Percentiles rank a stretch among this genome's conserved stretches.
These are phyloP conservation scores for Stichodactyla mertensii DNA, from an alignment of 64 coral and sea anemone genomes.

Conservation along the genomic window DNA sequence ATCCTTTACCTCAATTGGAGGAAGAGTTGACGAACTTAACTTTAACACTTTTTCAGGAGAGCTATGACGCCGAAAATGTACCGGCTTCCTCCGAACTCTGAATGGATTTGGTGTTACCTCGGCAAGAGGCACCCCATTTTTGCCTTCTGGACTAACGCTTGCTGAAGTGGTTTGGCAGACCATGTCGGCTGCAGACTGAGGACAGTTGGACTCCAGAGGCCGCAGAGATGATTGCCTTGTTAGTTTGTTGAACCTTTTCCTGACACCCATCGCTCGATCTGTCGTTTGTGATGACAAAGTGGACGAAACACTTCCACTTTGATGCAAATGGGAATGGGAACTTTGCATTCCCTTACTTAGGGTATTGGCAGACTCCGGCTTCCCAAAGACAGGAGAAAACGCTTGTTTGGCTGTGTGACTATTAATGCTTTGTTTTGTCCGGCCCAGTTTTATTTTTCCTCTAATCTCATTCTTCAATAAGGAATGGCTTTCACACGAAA, in stretches of 20 bases:
- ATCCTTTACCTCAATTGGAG: not conserved
- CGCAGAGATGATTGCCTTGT: not conserved
- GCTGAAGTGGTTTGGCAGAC: not conserved
- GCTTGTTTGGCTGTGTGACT: not conserved
- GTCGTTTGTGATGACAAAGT: not conserved
- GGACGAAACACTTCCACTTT: not conserved
- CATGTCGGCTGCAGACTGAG: not conserved
- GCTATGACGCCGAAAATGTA: not conserved
- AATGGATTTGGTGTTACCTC: not conserved
- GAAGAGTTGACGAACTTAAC: no score
- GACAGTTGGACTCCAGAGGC: not conserved
- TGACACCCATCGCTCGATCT: not conserved
- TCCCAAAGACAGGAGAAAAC: not conserved
- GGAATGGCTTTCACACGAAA: not conserved
- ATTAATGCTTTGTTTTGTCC: not conserved
- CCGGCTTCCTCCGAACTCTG: not conserved
- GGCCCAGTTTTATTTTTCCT: not conserved
- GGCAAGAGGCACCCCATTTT: not conserved
- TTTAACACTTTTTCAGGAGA: not conserved
- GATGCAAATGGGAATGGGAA: not conserved
- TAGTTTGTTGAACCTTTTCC: not conserved
- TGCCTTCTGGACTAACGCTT: not conserved
- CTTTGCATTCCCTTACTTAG: not conserved
- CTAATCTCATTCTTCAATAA: not conserved
- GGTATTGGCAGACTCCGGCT: not conserved